Evolutionary conservation across 2,888 invertebrate genomes (phyloP), one percentile per base, ranked within the genome.

Genomic region (Caenorhabditis doughertyi): DNA sequence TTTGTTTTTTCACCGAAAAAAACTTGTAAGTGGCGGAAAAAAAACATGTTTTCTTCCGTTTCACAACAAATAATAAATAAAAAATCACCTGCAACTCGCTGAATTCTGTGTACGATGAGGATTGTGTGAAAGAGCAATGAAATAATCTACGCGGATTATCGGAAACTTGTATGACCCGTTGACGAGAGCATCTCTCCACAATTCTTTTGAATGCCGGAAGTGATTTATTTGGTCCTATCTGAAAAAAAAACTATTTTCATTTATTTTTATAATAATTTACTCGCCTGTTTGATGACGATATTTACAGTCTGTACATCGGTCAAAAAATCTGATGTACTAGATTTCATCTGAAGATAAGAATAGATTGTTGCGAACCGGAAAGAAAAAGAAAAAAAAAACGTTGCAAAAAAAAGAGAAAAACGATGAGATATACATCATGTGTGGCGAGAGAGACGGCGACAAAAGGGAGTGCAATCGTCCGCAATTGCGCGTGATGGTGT

Each of bases 71-170:
- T 35, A 8, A 21, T 21, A 32, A 8, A n/a, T 5, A 55, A n/a
- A 67, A 64, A 60, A 62, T 27, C 51, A 88, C 89, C 84, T 90
- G 90, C 47, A 90, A 77, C 35, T 90, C 90, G 51, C 88, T 87
- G 68, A 90, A 90, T 72, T 88, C 87, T 16, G 81, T 44, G 83
- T 55, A 47, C 84, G 89, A 42, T 51, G 84, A 82, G 3, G 84
- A 58, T 16, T 88, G 87, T 39, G 88, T 81, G 65, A 90, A 90
- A 25, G 84, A 84, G 35, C 90, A 86, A 35, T 85, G 86, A 44
- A 90, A 87, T 21, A 87, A 58, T 21, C 90, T 81, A 16, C 85
- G 79, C 9, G 90, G 87, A 79, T 86, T 88, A 53, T 89, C 90
- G 44, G 86, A 86, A n/a, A 90, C 89, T 83, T 85, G 83, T 35